Percentiles rank a stretch among this genome's conserved stretches.
Evolutionary conservation across 2,797 vertebrate genomes (phyloP).

Genomic region (Allobates femoralis): DNA sequence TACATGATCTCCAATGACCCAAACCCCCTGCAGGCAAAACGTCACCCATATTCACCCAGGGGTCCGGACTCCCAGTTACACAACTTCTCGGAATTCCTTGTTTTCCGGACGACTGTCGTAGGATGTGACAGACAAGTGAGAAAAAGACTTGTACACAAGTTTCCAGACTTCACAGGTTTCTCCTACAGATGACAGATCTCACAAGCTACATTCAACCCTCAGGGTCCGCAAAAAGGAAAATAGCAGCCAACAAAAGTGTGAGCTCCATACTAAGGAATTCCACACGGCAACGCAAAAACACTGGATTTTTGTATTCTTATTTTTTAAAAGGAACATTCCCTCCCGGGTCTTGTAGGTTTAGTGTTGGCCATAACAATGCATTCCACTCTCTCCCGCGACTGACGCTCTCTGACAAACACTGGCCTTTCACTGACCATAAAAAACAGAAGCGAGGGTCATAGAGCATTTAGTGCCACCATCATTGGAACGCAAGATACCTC

Average conservation of each 20-base stretch:
- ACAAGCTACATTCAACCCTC: slow-evolving; percentile 1
- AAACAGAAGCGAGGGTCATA: not conserved
- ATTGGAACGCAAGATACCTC: slow-evolving; percentile 40
- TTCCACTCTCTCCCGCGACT: not conserved
- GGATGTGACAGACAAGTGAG: slow-evolving; percentile 46
- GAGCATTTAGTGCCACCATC: slow-evolving; percentile 23
- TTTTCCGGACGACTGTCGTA: not conserved
- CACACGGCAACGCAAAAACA: not conserved
- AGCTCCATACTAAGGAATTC: not conserved
- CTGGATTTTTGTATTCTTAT: not conserved
- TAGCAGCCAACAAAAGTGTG: not conserved
- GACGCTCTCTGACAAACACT: not conserved
- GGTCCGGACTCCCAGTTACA: not conserved
- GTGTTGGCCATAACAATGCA: slow-evolving; percentile 21
- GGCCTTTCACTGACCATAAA: slow-evolving; percentile 34
- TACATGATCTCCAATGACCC: too few species aligned
- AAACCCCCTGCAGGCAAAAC: too few species aligned
- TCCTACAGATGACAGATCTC: slow-evolving; percentile 37
- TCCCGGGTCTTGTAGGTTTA: not conserved
- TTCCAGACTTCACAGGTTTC: slow-evolving; percentile 23
- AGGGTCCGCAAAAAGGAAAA: not conserved
- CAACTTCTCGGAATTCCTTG: not conserved
- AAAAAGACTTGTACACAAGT: not conserved
- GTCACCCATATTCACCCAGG: too few species aligned
- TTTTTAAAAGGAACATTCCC: not conserved